These are phyloP conservation scores for Myxocyprinus asiaticus DNA, from an alignment of 2,113 vertebrate genomes.

Conservation along the genomic window DNA sequence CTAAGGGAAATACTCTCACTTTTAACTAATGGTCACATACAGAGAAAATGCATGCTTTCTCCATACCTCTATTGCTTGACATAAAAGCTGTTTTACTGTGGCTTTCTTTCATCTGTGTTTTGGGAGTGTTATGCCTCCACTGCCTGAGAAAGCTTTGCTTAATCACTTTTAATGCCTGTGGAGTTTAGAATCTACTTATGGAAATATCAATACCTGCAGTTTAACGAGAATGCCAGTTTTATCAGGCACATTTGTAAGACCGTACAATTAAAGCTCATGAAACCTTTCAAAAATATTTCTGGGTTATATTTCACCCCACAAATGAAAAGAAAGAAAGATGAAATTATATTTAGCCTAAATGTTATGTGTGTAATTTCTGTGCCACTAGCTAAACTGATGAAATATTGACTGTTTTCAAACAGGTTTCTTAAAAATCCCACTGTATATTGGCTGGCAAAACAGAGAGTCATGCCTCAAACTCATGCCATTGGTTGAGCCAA, in stretches of 20 bases:
- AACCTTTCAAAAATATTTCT: too few species aligned
- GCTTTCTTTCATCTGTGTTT: slow-evolving; percentile 42
- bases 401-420: too few species aligned
- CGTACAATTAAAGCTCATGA: neutral
- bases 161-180: slow-evolving; percentile 35
- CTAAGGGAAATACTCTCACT: slow-evolving; percentile 40
- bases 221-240: slow-evolving; percentile 7
- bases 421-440: too few species aligned
- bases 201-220: slow-evolving; percentile 30
- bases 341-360: too few species aligned
- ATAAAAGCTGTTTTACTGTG: slow-evolving; percentile 34
- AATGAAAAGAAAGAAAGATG: too few species aligned
- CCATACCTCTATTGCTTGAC: slow-evolving; percentile 12
- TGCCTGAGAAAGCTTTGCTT: slow-evolving; percentile 16
- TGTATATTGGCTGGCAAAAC: too few species aligned
- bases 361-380: too few species aligned
- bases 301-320: too few species aligned
- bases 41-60: slow-evolving; percentile 8
- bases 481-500: too few species aligned
- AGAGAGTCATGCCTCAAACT: too few species aligned
- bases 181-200: slow-evolving; percentile 37
- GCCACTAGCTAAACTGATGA: too few species aligned
- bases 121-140: slow-evolving; percentile 21
- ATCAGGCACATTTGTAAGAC: slow-evolving; percentile 4
- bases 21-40: slow-evolving; percentile 24